phyloP scores from a whole-genome alignment of 2,797 vertebrate species.

The Podarcis siculus region DNA sequence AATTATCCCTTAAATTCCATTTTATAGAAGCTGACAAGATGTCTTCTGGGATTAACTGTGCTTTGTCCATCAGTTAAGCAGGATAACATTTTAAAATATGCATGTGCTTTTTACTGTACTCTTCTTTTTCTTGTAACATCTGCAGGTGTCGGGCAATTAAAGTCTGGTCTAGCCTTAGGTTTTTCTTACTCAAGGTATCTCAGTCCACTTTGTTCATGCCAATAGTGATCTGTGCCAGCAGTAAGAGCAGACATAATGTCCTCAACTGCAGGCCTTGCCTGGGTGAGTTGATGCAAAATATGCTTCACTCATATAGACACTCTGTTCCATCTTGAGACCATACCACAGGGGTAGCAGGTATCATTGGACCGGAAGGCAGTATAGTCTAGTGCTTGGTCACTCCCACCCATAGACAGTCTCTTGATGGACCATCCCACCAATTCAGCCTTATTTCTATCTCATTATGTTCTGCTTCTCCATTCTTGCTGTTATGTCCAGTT shows the following conservation, averaged over 20 bases:
- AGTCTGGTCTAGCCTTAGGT: conserved; percentile 40
- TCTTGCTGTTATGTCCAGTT: background rate
- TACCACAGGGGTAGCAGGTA: too few species aligned
- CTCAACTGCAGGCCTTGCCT: conserved; percentile 21
- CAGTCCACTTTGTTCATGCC: background rate
- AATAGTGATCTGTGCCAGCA: conserved; percentile 48
- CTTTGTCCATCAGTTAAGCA: background rate
- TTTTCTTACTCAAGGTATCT: conserved; percentile 35
- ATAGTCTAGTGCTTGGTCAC: too few species aligned
- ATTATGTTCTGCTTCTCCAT: background rate
- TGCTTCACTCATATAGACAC: conserved; percentile 17
- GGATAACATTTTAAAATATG: fast-evolving
- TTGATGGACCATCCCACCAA: background rate
- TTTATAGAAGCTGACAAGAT: background rate
- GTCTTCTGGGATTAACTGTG: conserved; percentile 11
- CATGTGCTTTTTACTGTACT: conserved; percentile 10
- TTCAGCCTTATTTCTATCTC: background rate
- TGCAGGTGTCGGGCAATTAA: conserved; percentile 58
- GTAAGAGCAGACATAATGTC: conserved; percentile 30
- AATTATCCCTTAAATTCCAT: background rate
- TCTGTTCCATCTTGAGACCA: background rate
- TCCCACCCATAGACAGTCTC: too few species aligned
- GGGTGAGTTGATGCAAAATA: background rate
- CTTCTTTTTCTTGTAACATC: conserved; percentile 29
- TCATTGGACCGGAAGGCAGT: too few species aligned